A percentile compares a stretch with the other conserved stretches of the same genome.
Evolutionary conservation across 1,140 invertebrate genomes (phyloP).

Genomic region (Zaprionus gabonicus): DNA sequence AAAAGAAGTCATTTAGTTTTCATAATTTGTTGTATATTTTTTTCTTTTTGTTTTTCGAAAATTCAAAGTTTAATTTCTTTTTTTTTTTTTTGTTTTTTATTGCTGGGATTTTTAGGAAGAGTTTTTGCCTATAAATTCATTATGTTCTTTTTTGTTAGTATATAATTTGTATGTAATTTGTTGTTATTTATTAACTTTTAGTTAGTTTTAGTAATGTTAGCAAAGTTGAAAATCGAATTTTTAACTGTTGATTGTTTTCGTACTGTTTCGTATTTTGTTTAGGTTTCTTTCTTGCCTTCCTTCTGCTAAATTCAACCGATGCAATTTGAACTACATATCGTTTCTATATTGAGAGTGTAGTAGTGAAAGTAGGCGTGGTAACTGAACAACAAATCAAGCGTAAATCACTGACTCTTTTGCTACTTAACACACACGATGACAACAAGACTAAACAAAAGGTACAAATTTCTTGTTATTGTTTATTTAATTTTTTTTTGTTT

Average conservation of each 20-base stretch:
- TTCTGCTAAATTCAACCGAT: conserved; percentile 37
- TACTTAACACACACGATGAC: conserved; percentile 30
- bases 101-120: conserved; percentile 67
- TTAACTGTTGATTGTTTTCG: conserved; percentile 47
- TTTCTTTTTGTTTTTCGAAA: conserved; percentile 28
- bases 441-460: conserved; percentile 56
- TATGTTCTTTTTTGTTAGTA: conserved; percentile 43
- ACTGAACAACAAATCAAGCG: conserved; percentile 54
- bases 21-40: conserved; percentile 22
- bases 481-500: conserved; percentile 24
- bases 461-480: conserved; percentile 41
- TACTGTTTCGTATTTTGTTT: conserved; percentile 22
- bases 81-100: conserved; percentile 43
- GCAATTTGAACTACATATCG: conserved; percentile 52
- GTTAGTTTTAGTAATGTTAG: conserved; percentile 37
- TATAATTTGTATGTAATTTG: conserved; percentile 45
- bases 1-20: conserved; percentile 18
- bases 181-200: conserved; percentile 25
- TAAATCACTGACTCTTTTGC: conserved; percentile 36
- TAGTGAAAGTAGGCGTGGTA: conserved; percentile 21
- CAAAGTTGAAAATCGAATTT: conserved; percentile 50
- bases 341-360: conserved; percentile 15
- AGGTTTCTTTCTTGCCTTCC: neutral
- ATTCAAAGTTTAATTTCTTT: conserved; percentile 30
- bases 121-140: conserved; percentile 69